Conservation (phyloP, 2,888 invertebrate genomes). For the Ischnura elegans region DNA sequence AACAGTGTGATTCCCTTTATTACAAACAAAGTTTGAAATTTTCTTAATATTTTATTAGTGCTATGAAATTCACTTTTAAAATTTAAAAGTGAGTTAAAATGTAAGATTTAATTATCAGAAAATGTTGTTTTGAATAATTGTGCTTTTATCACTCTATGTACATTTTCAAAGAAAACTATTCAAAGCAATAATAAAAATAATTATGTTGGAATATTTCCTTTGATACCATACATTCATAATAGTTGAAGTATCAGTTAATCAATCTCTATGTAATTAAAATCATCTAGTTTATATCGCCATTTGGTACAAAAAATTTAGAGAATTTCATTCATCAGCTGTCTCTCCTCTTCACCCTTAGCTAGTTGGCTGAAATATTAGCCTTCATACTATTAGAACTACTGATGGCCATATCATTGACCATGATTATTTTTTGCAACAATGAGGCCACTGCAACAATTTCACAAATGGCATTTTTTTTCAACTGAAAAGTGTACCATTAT, state of each 20-base stretch:
- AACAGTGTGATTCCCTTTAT: constrained; percentile 35
- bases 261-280: too few species aligned
- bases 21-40: constrained; percentile 19
- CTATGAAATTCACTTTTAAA: constrained; percentile 17
- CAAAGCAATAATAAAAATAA: constrained; percentile 33
- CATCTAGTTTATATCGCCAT: too few species aligned
- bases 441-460: too few species aligned
- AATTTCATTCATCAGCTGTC: too few species aligned
- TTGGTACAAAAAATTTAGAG: too few species aligned
- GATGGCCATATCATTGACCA: too few species aligned
- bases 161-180: constrained; percentile 8
- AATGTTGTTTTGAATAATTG: constrained; percentile 31
- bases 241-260: background rate
- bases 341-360: too few species aligned
- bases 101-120: background rate
- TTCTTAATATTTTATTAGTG: constrained; percentile 35
- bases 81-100: constrained; percentile 15
- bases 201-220: constrained; percentile 12
- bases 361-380: too few species aligned
- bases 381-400: too few species aligned
- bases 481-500: too few species aligned
- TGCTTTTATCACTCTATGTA: constrained; percentile 27
- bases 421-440: too few species aligned
- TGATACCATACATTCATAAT: background rate
- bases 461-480: too few species aligned